Evolutionary conservation across 2,888 invertebrate genomes (phyloP).

Genomic region (Oligia fasciuncula): DNA sequence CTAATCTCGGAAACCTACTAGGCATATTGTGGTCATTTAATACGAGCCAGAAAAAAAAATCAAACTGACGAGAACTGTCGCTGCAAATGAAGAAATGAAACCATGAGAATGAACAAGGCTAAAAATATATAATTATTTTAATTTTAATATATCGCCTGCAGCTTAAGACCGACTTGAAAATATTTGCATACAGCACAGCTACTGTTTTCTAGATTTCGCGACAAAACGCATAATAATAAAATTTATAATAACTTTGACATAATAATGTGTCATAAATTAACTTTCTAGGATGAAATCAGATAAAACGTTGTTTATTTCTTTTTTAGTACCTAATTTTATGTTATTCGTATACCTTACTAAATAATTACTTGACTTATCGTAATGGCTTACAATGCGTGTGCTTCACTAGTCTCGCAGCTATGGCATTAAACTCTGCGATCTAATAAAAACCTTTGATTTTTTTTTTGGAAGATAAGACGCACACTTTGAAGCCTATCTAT

Average conservation of each 20-base stretch:
- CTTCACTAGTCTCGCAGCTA: background rate
- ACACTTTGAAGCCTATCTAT: background rate
- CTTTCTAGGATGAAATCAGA: slow-evolving; percentile 33
- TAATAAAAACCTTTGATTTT: background rate
- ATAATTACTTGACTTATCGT: background rate
- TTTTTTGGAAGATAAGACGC: background rate
- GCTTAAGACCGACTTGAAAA: background rate
- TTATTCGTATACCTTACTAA: background rate
- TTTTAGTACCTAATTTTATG: background rate
- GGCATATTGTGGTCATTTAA: background rate
- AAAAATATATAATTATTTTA: slow-evolving; percentile 3
- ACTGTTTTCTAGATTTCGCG: slow-evolving; percentile 20
- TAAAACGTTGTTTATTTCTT: background rate
- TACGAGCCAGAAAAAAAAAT: background rate
- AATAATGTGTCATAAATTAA: slow-evolving; percentile 25
- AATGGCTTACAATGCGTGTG: background rate
- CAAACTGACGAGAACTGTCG: background rate
- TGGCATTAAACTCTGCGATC: background rate
- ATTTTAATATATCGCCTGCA: slow-evolving; percentile 8
- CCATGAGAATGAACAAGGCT: background rate
- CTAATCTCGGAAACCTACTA: background rate
- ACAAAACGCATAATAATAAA: slow-evolving; percentile 9
- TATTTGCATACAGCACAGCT: slow-evolving; percentile 25
- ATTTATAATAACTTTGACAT: slow-evolving; percentile 5
- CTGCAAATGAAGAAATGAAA: background rate